Evolutionary conservation across 2,113 vertebrate species (phyloP), one percentile per base, ranked within the genome.

Genomic region (Gobiocypris rarus): DNA sequence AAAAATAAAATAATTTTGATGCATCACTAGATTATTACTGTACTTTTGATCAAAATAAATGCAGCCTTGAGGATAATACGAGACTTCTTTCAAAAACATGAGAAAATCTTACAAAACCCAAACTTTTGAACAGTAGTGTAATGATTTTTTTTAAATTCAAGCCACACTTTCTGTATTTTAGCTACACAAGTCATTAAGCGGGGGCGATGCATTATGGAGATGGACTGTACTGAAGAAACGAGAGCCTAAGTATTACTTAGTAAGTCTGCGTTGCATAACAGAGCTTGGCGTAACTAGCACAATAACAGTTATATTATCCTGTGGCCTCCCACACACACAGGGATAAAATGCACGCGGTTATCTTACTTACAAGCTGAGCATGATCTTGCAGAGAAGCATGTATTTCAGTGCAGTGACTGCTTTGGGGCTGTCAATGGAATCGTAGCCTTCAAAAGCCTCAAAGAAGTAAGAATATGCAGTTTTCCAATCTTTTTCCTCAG

Each of bases 371-470:
- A 76, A 91, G 92, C 96, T 98, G 85, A 99, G 96, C 94, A 99
- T 98, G 89, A 99, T 99, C 95, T 99, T 99, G 94, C 98, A 99
- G 79, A 99, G 96, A 85, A 99, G 95, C 98, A 99, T 99, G 94
- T 99, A 99, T 92, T 99, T 99, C 89, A 99, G 94, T 0, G 97
- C 95, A 9, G 96, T 99, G 92, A 99, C 96, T 91, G 98, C 98
- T 94, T 94, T 95, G 70, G 98, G 97, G 90, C 94, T 96, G 92
- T 99, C 96, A 19, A 99, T 97, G 13, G 98, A 99, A 90, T 99
- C 97, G 10, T 99, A 98, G 80, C 98, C 98, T 92, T 99, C 98
- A 61, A 99, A 99, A 0, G 98, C 98, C 93, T 99, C 98, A 0
- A 98, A 99, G 92, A 97, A 99, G 92, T 99, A 99, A 10, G 98